Evolutionary conservation across 2,113 vertebrate species (phyloP).

Genomic region (Mustela nigripes): DNA sequence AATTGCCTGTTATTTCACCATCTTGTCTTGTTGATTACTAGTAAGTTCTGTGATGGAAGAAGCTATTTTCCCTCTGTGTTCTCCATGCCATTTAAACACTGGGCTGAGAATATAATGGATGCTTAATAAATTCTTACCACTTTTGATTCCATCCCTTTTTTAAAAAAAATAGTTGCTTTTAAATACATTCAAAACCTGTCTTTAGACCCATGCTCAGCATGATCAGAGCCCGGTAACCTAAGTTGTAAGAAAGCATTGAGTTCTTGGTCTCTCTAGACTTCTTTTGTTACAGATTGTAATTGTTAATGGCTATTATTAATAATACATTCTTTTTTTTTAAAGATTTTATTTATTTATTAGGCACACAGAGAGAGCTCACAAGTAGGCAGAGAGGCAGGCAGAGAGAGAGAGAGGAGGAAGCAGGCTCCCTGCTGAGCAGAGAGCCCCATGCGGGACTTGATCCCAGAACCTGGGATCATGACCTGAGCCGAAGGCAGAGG

Average conservation of each 20-base stretch:
- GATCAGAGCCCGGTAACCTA: not conserved
- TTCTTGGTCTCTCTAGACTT: not conserved
- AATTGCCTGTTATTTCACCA: not conserved
- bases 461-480: no score
- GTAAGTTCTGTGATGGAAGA: not conserved
- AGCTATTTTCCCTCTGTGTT: not conserved
- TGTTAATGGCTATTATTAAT: not conserved
- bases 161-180: not conserved
- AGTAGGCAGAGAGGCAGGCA: no score
- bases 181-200: not conserved
- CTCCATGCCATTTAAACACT: not conserved
- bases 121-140: constrained; percentile 13
- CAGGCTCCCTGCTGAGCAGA: no score
- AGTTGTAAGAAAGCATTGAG: not conserved
- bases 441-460: no score
- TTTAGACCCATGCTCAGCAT: not conserved
- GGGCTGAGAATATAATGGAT: not conserved
- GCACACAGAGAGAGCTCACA: no score
- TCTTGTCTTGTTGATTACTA: not conserved
- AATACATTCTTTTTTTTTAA: not conserved
- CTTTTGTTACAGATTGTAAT: not conserved
- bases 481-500: no score
- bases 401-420: no score
- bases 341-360: no score
- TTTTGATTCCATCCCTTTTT: not conserved